Base-by-base conservation (phyloP, 2,888 invertebrate species). In the Portevinia maculata region DNA sequence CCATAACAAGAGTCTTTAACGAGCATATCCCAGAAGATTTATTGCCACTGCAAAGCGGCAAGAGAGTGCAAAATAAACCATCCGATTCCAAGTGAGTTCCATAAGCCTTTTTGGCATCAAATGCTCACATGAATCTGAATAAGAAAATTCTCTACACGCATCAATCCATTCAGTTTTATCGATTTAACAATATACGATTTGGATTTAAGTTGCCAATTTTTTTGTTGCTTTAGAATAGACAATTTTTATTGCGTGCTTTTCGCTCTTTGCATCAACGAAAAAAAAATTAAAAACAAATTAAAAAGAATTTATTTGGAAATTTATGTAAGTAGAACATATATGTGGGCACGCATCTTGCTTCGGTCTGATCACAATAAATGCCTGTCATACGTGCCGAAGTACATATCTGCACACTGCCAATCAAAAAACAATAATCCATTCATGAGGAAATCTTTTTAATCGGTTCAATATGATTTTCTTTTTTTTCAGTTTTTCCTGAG, bases 361-460 rank as follows among this genome's bases (percentile, higher is more conserved):
- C 48, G 19, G 44, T 24, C 9, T 37, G 34, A 53, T 73, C 44
- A 24, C 44, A 48, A 28, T 55, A 34, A 73, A 73, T 39, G 73
- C 17, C 62, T 55, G 55, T 64, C 73, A 64, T 39, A 30, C 28
- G 8, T 52, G 41, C 30, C 13, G 5, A 5, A 34, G n/a, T 30
- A 28, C 37, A 24, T 50, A 50, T 64, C 62, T 48, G 24, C 6
- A 48, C 24, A 24, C 24, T 24, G 24, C 24, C 5, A 24, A 3
- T 5, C 3, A 24, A 24, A 24, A 24, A 44, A 50, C 50, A 39
- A 15, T 39, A 17, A 50, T 34, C 37, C 32, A 13, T 46, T 37
- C 39, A 52, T 39, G 52, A 30, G 64, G 52, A 19, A 65, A 41
- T 52, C 64, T 7, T n/a, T 52, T 65, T 65, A 65, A 65, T 65